Percentiles rank a stretch among this genome's conserved stretches.
These are phyloP conservation scores for Chaitophorus viminalis DNA, from an alignment of 2,888 invertebrate genomes.

Conservation along the genomic window DNA sequence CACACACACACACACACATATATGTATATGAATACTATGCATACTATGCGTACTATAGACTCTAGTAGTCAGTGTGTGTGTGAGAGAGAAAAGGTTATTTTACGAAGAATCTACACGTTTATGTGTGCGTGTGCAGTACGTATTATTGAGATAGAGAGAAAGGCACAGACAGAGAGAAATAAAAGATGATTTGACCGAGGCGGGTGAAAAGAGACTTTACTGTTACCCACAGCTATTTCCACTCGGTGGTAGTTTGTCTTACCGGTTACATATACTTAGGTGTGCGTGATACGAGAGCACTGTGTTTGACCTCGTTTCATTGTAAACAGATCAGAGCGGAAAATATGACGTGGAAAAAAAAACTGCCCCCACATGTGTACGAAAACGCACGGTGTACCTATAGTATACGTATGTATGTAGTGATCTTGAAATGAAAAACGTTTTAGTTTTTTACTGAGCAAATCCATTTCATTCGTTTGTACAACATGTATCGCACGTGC, in stretches of 20 bases:
- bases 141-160: neutral
- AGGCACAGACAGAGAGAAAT: neutral
- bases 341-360: neutral
- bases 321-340: conserved; percentile 8
- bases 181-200: neutral
- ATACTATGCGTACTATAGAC: neutral
- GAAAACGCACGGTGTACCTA: neutral
- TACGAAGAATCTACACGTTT: too few species aligned
- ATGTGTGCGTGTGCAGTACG: neutral
- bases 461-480: too few species aligned
- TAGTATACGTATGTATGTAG: neutral
- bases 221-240: neutral
- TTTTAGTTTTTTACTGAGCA: neutral
- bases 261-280: neutral
- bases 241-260: neutral
- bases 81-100: neutral
- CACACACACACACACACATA: too few species aligned
- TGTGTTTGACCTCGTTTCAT: conserved; percentile 38
- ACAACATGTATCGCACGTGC: too few species aligned
- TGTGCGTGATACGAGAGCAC: neutral
- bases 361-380: neutral
- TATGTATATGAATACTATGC: too few species aligned
- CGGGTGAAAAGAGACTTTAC: neutral
- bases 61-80: neutral
- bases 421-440: conserved; percentile 14